Evolutionary conservation across 1,140 invertebrate genomes (phyloP), one percentile per base, ranked within the genome.

Genomic region (Drosophila punjabiensis): DNA sequence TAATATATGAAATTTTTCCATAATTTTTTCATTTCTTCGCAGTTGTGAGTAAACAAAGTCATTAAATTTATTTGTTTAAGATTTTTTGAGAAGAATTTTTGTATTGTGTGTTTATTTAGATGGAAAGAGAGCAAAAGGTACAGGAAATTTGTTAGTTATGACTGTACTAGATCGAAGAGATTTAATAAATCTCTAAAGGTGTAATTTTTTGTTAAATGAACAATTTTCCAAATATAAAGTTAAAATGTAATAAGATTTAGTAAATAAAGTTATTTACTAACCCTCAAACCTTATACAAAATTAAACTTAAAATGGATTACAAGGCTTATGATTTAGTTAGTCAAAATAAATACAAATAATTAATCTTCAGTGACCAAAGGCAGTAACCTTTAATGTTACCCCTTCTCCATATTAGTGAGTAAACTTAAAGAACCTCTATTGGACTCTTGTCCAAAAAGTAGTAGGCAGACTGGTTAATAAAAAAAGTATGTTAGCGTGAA

Each of bases 401-500:
- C 5, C 18, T 24, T 56, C 24, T 16, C 8, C 33, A 3, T 16
- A 56, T 37, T 37, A 37, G 53, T 56, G 33, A 24, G 30, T 28
- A 16, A 18, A 10, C 35, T 39, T 43, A 8, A 24, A 33, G 67
- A 61, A 52, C 59, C 39, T 41, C 4, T 4, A 0, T 20, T 56
- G 41, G 35, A 56, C 33, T 65, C 20, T 1, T 47, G 16, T 41
- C 39, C 16, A 45, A 64, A 55, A 74, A 47, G n/a, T 24, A 35
- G 30, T 47, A 24, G 33, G 33, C 58, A 47, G 43, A 41, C 70
- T 60, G 35, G 37, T 71, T 74, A 59, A 50, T 53, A 74, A 37
- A 71, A 30, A 64, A 75, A n/a, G 45, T 37, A 24, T 61, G 37
- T 52, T 61, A 61, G 68, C 68, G 70, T 74, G 68, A 61, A 73